Evolutionary conservation across 2,113 vertebrate species (phyloP).

Genomic region (Raja brachyura): DNA sequence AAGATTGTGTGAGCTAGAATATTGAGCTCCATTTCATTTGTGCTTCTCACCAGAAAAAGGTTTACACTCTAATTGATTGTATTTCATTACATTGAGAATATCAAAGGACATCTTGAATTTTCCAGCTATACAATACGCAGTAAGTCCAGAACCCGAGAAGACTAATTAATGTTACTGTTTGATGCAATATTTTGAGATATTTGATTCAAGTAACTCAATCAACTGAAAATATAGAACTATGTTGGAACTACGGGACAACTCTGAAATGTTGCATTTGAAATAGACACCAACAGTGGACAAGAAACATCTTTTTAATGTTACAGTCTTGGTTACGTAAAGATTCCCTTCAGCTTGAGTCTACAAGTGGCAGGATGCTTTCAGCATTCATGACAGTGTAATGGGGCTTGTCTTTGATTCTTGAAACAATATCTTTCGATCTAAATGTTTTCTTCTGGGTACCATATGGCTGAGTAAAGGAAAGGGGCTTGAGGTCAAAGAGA

Average conservation of each 20-base stretch:
- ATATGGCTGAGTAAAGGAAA: slow-evolving; percentile 66
- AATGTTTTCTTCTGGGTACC: slow-evolving; percentile 51
- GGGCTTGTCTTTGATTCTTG: slow-evolving; percentile 48
- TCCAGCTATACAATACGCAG: neutral
- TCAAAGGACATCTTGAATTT: neutral
- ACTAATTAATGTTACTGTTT: neutral
- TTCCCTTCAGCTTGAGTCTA: neutral
- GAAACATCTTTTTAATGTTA: neutral
- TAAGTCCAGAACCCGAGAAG: neutral
- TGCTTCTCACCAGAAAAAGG: too few species aligned
- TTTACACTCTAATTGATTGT: neutral
- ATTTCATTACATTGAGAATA: neutral
- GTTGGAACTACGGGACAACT: neutral
- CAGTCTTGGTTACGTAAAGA: neutral
- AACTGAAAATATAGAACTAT: neutral
- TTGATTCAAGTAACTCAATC: neutral
- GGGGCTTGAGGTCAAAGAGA: slow-evolving; percentile 83
- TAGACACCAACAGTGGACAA: neutral
- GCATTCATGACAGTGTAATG: slow-evolving; percentile 42
- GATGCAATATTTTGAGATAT: neutral
- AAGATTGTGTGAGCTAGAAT: too few species aligned
- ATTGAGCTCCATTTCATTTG: too few species aligned
- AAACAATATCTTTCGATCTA: slow-evolving; percentile 21
- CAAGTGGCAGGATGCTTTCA: slow-evolving; percentile 25
- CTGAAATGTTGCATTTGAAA: neutral